phyloP scores from a whole-genome alignment of 2,113 vertebrate genomes.

The Poecilia latipinna region DNA sequence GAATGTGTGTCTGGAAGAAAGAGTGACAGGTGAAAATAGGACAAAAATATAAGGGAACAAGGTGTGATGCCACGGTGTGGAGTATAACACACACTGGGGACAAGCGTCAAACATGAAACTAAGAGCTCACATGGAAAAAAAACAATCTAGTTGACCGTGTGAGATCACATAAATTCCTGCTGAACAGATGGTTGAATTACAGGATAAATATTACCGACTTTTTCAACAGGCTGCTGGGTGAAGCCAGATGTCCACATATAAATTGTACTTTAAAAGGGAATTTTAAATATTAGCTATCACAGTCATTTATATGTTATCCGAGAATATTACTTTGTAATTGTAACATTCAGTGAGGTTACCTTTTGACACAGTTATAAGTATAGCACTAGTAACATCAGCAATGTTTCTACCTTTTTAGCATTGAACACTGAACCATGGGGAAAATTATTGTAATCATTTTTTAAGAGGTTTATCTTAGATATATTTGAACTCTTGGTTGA shows the following conservation, averaged over 20 bases:
- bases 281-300: too few species aligned
- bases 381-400: too few species aligned
- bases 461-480: too few species aligned
- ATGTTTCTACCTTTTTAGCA: too few species aligned
- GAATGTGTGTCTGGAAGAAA: constrained; percentile 8
- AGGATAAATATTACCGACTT: constrained; percentile 21
- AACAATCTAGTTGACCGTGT: constrained; percentile 10
- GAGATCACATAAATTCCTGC: constrained; percentile 9
- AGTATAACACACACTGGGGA: constrained; percentile 26
- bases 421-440: too few species aligned
- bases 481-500: too few species aligned
- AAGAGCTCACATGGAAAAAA: constrained; percentile 17
- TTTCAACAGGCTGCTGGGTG: constrained; percentile 42
- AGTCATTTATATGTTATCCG: too few species aligned
- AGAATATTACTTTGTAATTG: too few species aligned
- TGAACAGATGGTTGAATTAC: constrained; percentile 30
- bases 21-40: constrained; percentile 33
- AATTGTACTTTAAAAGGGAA: too few species aligned
- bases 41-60: constrained; percentile 22
- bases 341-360: too few species aligned
- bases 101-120: constrained; percentile 10
- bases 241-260: constrained; percentile 16
- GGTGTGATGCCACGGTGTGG: constrained; percentile 23
- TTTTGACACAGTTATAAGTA: too few species aligned
- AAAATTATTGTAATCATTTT: too few species aligned